These are phyloP conservation scores for Chrysolina americana DNA, from an alignment of 2,888 invertebrate genomes.

Conservation along the genomic window DNA sequence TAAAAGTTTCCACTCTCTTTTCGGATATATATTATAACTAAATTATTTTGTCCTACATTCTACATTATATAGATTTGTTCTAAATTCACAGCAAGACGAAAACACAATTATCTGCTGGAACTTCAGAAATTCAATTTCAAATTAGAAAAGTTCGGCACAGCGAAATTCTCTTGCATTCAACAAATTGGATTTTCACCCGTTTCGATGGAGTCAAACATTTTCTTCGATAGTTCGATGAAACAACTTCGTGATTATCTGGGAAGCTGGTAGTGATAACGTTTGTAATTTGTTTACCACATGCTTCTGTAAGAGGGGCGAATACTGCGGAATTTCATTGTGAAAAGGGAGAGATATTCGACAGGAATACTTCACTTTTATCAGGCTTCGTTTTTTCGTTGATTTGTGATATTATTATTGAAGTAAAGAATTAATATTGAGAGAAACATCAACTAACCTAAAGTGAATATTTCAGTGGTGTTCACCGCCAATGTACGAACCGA, in stretches of 20 bases:
- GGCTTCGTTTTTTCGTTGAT: too few species aligned
- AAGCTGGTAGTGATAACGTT: slow-evolving; percentile 2
- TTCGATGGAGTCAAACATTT: slow-evolving; percentile 21
- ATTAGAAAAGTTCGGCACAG: slow-evolving; percentile 39
- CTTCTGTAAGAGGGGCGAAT: neutral
- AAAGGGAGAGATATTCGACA: too few species aligned
- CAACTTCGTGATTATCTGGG: slow-evolving; percentile 16
- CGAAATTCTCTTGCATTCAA: slow-evolving; percentile 35
- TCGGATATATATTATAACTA: neutral
- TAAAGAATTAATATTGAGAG: too few species aligned
- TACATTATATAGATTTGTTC: slow-evolving; percentile 17
- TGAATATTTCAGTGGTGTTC: too few species aligned
- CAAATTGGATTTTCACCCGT: slow-evolving; percentile 30
- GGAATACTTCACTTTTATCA: too few species aligned
- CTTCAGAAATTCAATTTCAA: slow-evolving; percentile 44
- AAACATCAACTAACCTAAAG: too few species aligned
- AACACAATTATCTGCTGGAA: slow-evolving; percentile 43
- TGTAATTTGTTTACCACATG: neutral
- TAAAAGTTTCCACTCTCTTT: neutral
- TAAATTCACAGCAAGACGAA: slow-evolving; percentile 36
- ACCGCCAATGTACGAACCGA: too few species aligned
- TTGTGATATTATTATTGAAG: too few species aligned
- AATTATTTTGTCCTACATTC: slow-evolving; percentile 11
- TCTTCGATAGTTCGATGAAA: slow-evolving; percentile 5
- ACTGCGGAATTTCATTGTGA: too few species aligned